Conservation (phyloP, 2,113 vertebrate genomes). For the Opisthocomus hoazin region DNA sequence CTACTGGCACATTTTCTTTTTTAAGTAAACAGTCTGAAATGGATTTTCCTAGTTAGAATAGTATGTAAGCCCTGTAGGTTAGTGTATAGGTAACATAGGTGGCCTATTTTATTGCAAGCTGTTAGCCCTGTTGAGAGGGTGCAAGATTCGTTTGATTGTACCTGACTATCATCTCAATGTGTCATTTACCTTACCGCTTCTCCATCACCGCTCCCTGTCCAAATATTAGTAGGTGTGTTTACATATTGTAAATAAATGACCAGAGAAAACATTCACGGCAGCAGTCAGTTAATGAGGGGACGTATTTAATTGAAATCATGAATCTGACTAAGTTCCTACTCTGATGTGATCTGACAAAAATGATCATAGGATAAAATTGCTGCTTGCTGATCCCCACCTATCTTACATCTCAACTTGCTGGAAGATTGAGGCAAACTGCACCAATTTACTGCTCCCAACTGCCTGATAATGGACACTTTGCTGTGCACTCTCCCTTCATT, state of each 20-base stretch:
- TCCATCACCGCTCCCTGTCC: conserved; percentile 3
- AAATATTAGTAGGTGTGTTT: conserved; percentile 48
- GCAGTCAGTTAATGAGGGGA: conserved; percentile 51
- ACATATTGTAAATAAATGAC: conserved; percentile 13
- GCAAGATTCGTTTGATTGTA: background rate
- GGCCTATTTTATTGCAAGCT: background rate
- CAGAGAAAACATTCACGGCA: background rate
- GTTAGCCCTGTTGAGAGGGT: background rate
- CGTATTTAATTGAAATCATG: conserved; percentile 76
- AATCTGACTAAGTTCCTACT: conserved; percentile 80
- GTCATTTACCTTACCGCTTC: background rate
- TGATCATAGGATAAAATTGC: conserved; percentile 88
- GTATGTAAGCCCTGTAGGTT: background rate
- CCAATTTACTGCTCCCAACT: conserved; percentile 87
- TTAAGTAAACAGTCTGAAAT: background rate
- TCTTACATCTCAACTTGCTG: conserved; percentile 85
- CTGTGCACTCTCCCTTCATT: conserved; percentile 81
- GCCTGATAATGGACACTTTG: conserved; percentile 87
- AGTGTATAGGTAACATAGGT: conserved; percentile 11
- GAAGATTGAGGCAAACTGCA: conserved; percentile 89
- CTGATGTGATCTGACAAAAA: conserved; percentile 83
- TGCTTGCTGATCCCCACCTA: conserved; percentile 82
- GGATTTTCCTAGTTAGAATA: background rate
- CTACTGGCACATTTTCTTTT: background rate
- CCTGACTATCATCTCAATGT: conserved; percentile 2